These are phyloP conservation scores for Syrista parreyssii DNA, from an alignment of 2,888 invertebrate genomes.

Conservation along the genomic window DNA sequence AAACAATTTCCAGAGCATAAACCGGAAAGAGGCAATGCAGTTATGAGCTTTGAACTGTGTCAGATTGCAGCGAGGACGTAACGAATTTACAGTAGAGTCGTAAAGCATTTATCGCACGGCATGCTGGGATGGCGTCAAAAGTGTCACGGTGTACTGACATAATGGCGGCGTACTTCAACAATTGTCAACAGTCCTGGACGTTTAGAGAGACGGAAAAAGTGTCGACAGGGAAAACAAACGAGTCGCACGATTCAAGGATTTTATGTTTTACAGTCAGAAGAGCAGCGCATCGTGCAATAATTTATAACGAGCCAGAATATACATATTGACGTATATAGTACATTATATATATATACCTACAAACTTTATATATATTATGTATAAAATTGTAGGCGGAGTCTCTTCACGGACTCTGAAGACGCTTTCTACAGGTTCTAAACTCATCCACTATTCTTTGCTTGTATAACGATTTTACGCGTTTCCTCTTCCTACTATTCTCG, in stretches of 20 bases:
- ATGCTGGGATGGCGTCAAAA: not conserved
- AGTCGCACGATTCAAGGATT: not conserved
- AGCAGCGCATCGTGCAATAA: not conserved
- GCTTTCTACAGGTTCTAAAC: not conserved
- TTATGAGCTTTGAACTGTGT: not conserved
- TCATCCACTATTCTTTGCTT: constrained; percentile 18
- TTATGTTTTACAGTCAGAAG: not conserved
- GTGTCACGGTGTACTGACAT: not conserved
- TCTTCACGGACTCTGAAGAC: constrained; percentile 1
- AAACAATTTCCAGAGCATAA: not conserved
- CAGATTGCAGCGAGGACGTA: not conserved
- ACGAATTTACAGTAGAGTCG: not conserved
- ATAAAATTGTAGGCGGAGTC: not conserved
- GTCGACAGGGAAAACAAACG: not conserved
- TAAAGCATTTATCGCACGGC: not conserved
- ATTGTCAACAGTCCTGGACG: not conserved
- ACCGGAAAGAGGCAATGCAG: not conserved
- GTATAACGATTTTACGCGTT: constrained; percentile 32
- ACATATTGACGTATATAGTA: not conserved
- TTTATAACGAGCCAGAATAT: not conserved
- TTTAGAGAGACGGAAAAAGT: not conserved
- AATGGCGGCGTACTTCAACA: not conserved
- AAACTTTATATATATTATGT: not conserved
- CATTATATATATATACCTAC: not conserved
- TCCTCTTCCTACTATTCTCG: constrained; percentile 39